A percentile compares a stretch with the other conserved stretches of the same genome.
Evolutionary conservation across 2,797 vertebrate species (phyloP).

Genomic region (Novumbra hubbsi): DNA sequence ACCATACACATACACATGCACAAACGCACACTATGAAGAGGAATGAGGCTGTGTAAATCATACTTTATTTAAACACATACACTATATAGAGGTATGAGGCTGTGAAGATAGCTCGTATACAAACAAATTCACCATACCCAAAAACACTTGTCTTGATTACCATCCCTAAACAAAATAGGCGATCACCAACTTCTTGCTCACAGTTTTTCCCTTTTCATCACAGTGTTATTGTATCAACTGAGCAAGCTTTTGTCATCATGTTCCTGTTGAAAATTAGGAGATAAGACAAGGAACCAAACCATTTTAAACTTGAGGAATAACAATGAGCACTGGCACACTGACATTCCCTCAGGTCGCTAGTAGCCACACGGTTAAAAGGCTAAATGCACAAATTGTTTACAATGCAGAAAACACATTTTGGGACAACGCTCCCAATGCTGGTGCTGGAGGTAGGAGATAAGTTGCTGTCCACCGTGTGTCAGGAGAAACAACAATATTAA

Average conservation of each 20-base stretch:
- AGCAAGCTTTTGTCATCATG: background rate
- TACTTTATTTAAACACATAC: background rate
- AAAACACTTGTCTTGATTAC: background rate
- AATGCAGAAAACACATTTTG: conserved; percentile 6
- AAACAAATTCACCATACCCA: too few relatives aligned
- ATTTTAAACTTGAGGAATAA: background rate
- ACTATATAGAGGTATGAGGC: background rate
- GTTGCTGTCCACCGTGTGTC: conserved; percentile 10
- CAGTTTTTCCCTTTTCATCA: background rate
- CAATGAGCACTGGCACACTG: background rate
- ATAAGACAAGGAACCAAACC: background rate
- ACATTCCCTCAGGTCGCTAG: background rate
- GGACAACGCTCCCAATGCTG: background rate
- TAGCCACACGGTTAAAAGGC: background rate
- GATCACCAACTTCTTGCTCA: background rate
- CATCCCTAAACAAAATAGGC: background rate
- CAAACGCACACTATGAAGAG: too few relatives aligned
- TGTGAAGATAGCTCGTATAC: too few relatives aligned
- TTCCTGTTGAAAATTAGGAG: background rate
- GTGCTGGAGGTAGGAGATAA: conserved; percentile 15
- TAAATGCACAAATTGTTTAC: conserved; percentile 6
- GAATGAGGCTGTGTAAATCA: too few relatives aligned
- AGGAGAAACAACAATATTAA: conserved; percentile 16
- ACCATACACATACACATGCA: too few relatives aligned
- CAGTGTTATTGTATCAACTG: background rate